Evolutionary conservation across 2,113 vertebrate genomes (phyloP), one percentile per base, ranked within the genome.

Genomic region (Alectura lathami): DNA sequence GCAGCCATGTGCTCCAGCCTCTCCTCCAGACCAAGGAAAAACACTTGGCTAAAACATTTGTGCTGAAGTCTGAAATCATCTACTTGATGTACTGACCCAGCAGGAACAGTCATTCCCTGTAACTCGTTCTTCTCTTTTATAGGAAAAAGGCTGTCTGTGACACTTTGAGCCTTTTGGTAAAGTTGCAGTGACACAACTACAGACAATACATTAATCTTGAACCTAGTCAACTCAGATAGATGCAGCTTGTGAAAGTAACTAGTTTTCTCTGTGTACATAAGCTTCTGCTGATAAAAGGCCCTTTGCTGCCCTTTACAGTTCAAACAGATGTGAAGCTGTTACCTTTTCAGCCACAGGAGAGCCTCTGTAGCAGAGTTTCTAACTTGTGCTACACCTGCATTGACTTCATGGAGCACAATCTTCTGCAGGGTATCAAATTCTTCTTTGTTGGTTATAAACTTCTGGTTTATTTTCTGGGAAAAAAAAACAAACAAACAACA

Each of bases 341-440:
- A 98, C 98, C 98, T 98, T 96, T 98, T 98, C 57, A 99, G 98
- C 99, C 99, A 99, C 86, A 99, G 96, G 79, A 99, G 98, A 38
- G 99, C 99, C 95, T 99, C 99, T 0, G 99, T 99, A 47, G 99
- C 99, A 2, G 99, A 99, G 95, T 99, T 99, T 42, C 99, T 98
- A 22, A 99, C 98, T 93, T 98, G 98, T 13, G 99, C 97, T 8
- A 99, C 98, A 1, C 98, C 97, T 0, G 97, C 97, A 26, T 97
- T 97, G 64, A 99, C 97, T 95, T 99, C 99, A 8, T 99, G 98
- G 47, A 99, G 97, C 84, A 99, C 98, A 4, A 99, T 99, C 95
- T 99, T 99, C 98, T 99, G 99, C 21, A 99, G 98, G 4, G 99
- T 99, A 78, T 98, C 98, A 93, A 99, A 99, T 91, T 98, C 98